A percentile compares a stretch with the other conserved stretches of the same genome.
These are phyloP conservation scores for Altica lythri DNA, from an alignment of 2,888 invertebrate species.

Conservation along the genomic window DNA sequence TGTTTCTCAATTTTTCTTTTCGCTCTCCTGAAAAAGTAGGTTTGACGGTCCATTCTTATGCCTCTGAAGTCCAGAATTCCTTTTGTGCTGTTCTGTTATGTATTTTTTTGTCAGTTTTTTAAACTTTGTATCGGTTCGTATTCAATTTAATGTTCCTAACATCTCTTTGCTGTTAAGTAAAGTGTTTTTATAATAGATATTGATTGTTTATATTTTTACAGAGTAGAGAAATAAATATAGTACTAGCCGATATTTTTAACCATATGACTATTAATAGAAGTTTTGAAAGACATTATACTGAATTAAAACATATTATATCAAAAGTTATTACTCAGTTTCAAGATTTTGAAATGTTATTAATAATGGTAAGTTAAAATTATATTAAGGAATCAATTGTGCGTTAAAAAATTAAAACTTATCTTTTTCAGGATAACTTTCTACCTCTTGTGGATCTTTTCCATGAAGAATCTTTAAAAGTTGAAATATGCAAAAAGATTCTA, in stretches of 20 bases:
- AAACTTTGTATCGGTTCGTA: too few relatives aligned
- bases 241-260: conserved; percentile 84
- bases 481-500: conserved; percentile 82
- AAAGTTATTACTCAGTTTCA: conserved; percentile 76
- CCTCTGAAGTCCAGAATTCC: too few relatives aligned
- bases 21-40: too few relatives aligned
- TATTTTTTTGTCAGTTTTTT: too few relatives aligned
- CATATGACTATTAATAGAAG: conserved; percentile 78
- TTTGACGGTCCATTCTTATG: too few relatives aligned
- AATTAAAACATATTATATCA: conserved; percentile 76
- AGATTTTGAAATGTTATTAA: conserved; percentile 79
- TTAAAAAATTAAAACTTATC: neutral
- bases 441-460: conserved; percentile 89
- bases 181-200: conserved; percentile 4
- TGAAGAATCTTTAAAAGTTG: conserved; percentile 79
- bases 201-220: conserved; percentile 53
- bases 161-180: too few relatives aligned
- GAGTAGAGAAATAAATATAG: conserved; percentile 82
- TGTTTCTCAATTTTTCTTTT: too few relatives aligned
- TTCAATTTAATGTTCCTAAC: too few relatives aligned
- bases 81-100: too few relatives aligned
- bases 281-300: conserved; percentile 78
- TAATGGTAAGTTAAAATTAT: conserved; percentile 67
- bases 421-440: conserved; percentile 80
- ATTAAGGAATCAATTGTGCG: neutral